phyloP scores from a whole-genome alignment of 1,140 invertebrate genomes.

The Brachionus plicatilis region DNA sequence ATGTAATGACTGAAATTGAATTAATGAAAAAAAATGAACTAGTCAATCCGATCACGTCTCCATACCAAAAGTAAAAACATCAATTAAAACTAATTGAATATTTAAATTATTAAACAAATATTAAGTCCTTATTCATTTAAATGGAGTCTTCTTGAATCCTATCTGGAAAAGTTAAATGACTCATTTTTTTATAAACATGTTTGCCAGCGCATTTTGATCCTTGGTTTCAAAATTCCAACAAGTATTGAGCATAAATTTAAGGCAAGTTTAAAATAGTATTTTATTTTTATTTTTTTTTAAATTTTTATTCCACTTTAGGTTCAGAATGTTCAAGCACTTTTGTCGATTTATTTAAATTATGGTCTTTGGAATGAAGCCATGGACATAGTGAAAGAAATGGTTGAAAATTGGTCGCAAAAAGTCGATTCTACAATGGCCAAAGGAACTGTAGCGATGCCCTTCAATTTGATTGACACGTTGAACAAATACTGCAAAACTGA shows the following conservation, averaged over 20 bases:
- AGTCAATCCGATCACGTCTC: neutral
- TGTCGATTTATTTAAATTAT: conserved; percentile 7
- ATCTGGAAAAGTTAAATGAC: conserved; percentile 25
- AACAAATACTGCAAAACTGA: neutral
- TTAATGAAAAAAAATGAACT: conserved; percentile 1
- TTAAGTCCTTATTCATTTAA: conserved; percentile 14
- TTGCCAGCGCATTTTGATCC: neutral
- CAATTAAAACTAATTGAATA: no score
- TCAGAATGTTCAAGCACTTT: neutral
- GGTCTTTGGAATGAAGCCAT: conserved; percentile 20
- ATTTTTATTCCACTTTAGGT: neutral
- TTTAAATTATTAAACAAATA: neutral
- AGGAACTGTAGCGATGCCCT: neutral
- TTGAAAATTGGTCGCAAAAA: neutral
- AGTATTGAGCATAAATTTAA: conserved; percentile 1
- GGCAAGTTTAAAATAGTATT: neutral
- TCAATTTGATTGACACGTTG: neutral
- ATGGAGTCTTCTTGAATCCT: conserved; percentile 7
- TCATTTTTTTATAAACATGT: conserved; percentile 4
- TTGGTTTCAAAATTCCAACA: neutral
- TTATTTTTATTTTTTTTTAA: no score
- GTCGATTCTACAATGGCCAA: neutral
- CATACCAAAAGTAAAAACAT: conserved; percentile 30
- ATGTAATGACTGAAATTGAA: conserved; percentile 16
- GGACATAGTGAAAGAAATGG: neutral